These are phyloP conservation scores for Heterochromis multidens DNA, from an alignment of 2,113 vertebrate genomes.

Conservation along the genomic window DNA sequence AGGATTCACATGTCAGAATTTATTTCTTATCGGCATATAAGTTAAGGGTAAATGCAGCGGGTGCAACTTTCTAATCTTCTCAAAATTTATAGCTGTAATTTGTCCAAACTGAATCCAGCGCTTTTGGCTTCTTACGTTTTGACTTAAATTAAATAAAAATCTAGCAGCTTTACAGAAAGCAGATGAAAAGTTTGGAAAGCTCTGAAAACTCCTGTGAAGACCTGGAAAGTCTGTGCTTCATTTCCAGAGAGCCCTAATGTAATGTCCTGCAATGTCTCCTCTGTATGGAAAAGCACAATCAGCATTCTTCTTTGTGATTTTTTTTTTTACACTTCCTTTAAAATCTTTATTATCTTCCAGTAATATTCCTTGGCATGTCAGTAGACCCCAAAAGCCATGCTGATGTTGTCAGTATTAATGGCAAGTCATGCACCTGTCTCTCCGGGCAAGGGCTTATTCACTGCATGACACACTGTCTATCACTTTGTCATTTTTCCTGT, in stretches of 20 bases:
- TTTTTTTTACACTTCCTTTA: background rate
- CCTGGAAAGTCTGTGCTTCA: background rate
- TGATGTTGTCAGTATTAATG: constrained; percentile 28
- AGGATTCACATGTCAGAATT: background rate
- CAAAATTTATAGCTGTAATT: background rate
- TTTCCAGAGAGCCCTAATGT: background rate
- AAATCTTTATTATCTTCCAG: constrained; percentile 16
- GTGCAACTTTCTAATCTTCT: too few species aligned
- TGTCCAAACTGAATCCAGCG: background rate
- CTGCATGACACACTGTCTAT: constrained; percentile 45
- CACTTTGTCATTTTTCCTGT: constrained; percentile 33
- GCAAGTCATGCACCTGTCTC: constrained; percentile 39
- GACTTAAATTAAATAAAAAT: background rate
- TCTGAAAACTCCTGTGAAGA: background rate
- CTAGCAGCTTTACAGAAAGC: background rate
- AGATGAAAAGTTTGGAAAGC: background rate
- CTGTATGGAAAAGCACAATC: background rate
- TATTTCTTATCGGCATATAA: background rate
- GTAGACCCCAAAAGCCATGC: background rate
- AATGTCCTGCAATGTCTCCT: background rate
- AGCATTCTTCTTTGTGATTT: background rate
- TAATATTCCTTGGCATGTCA: constrained; percentile 21
- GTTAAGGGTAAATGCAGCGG: too few species aligned
- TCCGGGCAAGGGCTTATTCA: constrained; percentile 46
- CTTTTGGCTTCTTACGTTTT: background rate